Conservation (phyloP, 23 tunicate species). For the Corella eumyota region DNA sequence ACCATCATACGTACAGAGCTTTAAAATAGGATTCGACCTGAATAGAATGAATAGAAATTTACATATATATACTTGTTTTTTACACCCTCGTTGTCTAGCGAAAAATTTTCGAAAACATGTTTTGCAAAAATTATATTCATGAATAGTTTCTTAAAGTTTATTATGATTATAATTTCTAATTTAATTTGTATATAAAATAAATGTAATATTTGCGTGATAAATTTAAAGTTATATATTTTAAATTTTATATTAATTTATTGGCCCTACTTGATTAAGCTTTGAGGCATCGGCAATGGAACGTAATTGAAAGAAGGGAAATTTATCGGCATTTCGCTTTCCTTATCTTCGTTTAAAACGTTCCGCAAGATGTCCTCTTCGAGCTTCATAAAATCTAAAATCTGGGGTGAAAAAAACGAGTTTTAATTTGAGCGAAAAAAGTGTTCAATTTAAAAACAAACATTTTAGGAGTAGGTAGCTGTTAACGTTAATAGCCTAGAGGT, state of each 20-base stretch:
- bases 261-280: slow-evolving; percentile 15
- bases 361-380: slow-evolving; percentile 37
- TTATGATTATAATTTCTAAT: too few species aligned
- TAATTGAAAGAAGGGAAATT: slow-evolving; percentile 59
- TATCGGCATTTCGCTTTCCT: neutral
- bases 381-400: slow-evolving; percentile 34
- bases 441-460: neutral
- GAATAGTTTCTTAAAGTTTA: too few species aligned
- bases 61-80: neutral
- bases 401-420: neutral
- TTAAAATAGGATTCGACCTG: slow-evolving; percentile 45
- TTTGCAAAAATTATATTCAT: too few species aligned
- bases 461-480: neutral
- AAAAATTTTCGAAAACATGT: too few species aligned
- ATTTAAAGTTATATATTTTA: too few species aligned
- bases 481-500: neutral
- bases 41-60: neutral
- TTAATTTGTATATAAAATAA: neutral
- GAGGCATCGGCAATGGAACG: slow-evolving; percentile 28
- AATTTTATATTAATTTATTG: too few species aligned
- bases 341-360: slow-evolving; percentile 38
- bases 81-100: too few species aligned
- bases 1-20: slow-evolving; percentile 32
- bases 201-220: neutral
- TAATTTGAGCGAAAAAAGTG: neutral